phyloP scores from a whole-genome alignment of 1,140 invertebrate genomes.

The Antheraea pernyi region DNA sequence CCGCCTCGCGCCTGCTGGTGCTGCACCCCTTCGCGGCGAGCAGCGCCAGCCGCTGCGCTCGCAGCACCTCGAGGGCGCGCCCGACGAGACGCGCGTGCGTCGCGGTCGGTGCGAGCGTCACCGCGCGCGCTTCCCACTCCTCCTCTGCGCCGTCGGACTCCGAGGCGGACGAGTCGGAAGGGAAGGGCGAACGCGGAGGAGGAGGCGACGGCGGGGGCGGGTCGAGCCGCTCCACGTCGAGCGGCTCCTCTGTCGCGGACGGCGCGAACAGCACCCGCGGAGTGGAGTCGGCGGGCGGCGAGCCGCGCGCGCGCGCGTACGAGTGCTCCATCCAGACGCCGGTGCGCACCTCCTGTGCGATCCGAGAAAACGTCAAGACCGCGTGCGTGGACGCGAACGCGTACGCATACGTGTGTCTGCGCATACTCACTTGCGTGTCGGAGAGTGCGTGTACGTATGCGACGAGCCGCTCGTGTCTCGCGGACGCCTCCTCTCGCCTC shows the following conservation, averaged over 20 bases:
- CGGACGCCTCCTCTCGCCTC: not conserved
- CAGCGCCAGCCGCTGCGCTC: conserved; percentile 31
- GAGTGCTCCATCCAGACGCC: conserved; percentile 60
- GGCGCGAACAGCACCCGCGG: conserved; percentile 29
- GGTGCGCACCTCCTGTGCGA: conserved; percentile 26
- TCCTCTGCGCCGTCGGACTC: conserved; percentile 40
- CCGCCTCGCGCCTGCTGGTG: conserved; percentile 33
- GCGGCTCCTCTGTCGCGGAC: conserved; percentile 32
- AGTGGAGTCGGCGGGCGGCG: conserved; percentile 8
- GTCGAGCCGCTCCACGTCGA: conserved; percentile 25
- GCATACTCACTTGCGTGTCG: conserved; percentile 3
- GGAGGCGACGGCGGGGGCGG: conserved; percentile 29
- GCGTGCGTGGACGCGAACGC: not conserved
- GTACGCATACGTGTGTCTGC: too few relatives aligned
- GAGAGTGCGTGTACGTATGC: conserved; percentile 8
- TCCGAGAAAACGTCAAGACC: not conserved
- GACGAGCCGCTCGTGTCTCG: conserved; percentile 6
- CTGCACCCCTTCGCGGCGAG: conserved; percentile 13
- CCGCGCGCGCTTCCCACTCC: conserved; percentile 44
- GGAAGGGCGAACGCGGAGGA: conserved; percentile 19
- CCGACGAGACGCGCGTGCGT: conserved; percentile 19
- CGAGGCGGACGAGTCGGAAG: conserved; percentile 41
- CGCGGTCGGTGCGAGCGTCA: conserved; percentile 16
- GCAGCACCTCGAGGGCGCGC: conserved; percentile 18
- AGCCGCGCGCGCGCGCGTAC: conserved; percentile 45